Conservation (phyloP, 1,140 invertebrate species). For the Drosophila nigromelanica region DNA sequence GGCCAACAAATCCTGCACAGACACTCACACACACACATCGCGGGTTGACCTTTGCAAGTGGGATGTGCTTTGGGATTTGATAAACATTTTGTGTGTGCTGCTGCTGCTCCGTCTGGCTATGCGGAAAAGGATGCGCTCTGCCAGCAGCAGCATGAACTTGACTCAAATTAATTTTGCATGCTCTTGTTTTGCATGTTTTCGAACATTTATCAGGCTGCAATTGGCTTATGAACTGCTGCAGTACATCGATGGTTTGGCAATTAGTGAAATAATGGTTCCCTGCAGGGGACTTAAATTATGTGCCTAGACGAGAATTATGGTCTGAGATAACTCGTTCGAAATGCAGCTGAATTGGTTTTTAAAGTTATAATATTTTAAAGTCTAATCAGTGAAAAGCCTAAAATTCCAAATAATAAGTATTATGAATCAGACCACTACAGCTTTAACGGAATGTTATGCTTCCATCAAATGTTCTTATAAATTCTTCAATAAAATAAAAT, state of each 20-base stretch:
- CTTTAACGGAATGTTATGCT: not conserved
- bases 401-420: not conserved
- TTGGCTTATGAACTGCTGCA: conserved; percentile 18
- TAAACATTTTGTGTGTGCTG: conserved; percentile 14
- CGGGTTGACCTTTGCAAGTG: conserved; percentile 55
- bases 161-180: conserved; percentile 16
- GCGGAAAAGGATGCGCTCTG: conserved; percentile 12
- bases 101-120: not conserved
- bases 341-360: not conserved
- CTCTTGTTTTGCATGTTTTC: not conserved
- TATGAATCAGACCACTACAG: no score
- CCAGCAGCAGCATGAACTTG: conserved; percentile 30
- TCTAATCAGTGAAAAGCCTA: not conserved
- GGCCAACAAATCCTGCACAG: conserved; percentile 31
- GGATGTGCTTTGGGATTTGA: conserved; percentile 50
- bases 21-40: conserved; percentile 3
- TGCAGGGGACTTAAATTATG: not conserved
- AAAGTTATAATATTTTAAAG: not conserved
- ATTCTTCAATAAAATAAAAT: not conserved
- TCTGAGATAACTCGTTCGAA: not conserved
- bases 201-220: conserved; percentile 10
- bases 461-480: not conserved
- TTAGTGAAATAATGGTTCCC: conserved; percentile 15
- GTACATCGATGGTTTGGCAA: conserved; percentile 27
- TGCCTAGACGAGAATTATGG: not conserved